Evolutionary conservation across 1,140 invertebrate genomes (phyloP), one percentile per base, ranked within the genome.

Genomic region (Thalassaphorura encarpata): DNA sequence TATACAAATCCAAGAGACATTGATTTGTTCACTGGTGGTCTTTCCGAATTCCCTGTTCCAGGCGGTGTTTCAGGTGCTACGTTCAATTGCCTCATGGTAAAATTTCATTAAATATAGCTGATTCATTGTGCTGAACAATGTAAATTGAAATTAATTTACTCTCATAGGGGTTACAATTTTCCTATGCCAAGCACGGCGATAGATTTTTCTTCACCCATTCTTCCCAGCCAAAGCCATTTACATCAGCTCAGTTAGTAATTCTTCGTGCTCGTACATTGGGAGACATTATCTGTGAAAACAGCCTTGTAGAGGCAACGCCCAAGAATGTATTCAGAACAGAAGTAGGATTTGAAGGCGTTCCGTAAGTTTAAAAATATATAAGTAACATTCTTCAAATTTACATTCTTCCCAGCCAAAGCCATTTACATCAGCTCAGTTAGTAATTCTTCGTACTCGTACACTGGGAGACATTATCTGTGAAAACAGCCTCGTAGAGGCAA

Each of bases 261-360:
- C 75, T 83, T 39, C 68, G 78, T 52, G 77, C 77, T 61, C 67
- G 71, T 4, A 73, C 68, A 42, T 68, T 83, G 8, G 74, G 78
- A 0, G 67, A 75, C 29, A 70, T 83, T 13, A 69, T 83, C 27
- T 83, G 81, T 66, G 74, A 79, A 58, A 83, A 80, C 67, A 54
- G 52, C 33, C 33, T 31, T 24, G 16, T 59, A 2, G 28, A 59
- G 69, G 68, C 39, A 73, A 77, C 56, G 69, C 72, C 27, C 56
- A 75, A 3, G 64, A 70, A 50, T 68, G 68, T 39, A 70, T 82
- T 48, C 79, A 24, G 3, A 39, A 24, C 4, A 6, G 29, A 52
- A 41, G 3, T 42, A 3, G 19, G 39, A n/a, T 52, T 24, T 18
- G 40, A 39, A 16, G 50, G 21, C 6, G 6, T 4, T 3, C 4